A percentile compares a stretch with the other conserved stretches of the same genome.
Conservation (phyloP, 1,140 invertebrate genomes). For the Pseudomyrmex pallidus region DNA sequence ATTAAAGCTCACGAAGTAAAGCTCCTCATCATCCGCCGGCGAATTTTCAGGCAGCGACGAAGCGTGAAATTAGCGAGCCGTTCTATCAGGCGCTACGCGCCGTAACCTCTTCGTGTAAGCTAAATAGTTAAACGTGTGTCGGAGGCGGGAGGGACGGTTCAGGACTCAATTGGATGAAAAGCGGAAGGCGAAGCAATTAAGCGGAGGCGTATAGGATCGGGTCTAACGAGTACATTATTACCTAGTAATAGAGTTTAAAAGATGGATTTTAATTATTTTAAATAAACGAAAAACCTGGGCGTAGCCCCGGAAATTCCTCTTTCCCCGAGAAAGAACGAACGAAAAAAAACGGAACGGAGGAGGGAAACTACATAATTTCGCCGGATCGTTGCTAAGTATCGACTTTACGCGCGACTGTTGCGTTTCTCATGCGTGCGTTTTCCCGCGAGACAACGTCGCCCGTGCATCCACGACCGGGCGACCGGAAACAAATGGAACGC, state of each 20-base stretch:
- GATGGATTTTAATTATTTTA: conserved; percentile 67
- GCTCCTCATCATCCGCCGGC: conserved; percentile 35
- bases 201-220: neutral
- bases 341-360: neutral
- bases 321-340: neutral
- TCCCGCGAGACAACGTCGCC: neutral
- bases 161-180: conserved; percentile 38
- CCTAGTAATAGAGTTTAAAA: conserved; percentile 42
- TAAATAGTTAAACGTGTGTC: conserved; percentile 54
- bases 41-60: conserved; percentile 69
- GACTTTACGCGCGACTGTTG: neutral
- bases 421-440: conserved; percentile 8
- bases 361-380: no score
- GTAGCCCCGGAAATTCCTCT: neutral
- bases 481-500: neutral
- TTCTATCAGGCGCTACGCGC: conserved; percentile 47
- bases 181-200: conserved; percentile 63
- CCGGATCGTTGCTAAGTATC: neutral
- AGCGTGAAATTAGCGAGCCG: conserved; percentile 71
- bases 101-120: conserved; percentile 43
- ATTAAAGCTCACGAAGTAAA: conserved; percentile 11
- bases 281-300: conserved; percentile 44
- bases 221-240: conserved; percentile 62
- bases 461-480: neutral
- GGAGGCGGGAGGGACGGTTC: conserved; percentile 6